Evolutionary conservation across 2,113 vertebrate genomes (phyloP).

Genomic region (Myrmecobius fasciatus): DNA sequence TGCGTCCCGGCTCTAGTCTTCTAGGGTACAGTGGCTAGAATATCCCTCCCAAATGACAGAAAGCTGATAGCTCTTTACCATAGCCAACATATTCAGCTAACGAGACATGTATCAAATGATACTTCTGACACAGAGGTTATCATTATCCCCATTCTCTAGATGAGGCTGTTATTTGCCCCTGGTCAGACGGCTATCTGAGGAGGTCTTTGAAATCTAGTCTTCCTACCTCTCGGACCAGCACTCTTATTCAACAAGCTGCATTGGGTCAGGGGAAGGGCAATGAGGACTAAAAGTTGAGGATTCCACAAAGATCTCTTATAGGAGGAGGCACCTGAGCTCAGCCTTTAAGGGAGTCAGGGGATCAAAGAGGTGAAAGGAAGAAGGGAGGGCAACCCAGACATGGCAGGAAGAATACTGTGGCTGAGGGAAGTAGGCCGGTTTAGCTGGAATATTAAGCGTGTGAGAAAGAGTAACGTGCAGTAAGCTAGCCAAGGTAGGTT

Average conservation of each 20-base stretch:
- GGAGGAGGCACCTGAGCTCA: background rate
- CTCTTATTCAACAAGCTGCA: background rate
- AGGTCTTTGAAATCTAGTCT: background rate
- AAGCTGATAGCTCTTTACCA: background rate
- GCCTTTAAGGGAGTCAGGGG: background rate
- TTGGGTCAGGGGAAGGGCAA: background rate
- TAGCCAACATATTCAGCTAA: background rate
- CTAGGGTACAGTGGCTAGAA: background rate
- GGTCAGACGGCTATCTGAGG: background rate
- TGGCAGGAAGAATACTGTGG: background rate
- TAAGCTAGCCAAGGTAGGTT: background rate
- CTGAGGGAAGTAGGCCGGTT: background rate
- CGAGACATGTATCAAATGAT: background rate
- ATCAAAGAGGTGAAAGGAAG: background rate
- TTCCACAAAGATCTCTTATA: background rate
- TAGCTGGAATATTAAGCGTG: background rate
- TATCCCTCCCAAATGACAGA: background rate
- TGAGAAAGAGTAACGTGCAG: background rate
- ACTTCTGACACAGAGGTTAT: background rate
- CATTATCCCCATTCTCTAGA: background rate
- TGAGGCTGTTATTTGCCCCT: background rate
- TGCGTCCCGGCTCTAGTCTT: background rate
- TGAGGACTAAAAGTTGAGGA: background rate
- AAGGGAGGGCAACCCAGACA: background rate
- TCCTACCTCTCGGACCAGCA: no score